Evolutionary conservation across 2,797 vertebrate species (phyloP).

Genomic region (Artibeus lituratus): DNA sequence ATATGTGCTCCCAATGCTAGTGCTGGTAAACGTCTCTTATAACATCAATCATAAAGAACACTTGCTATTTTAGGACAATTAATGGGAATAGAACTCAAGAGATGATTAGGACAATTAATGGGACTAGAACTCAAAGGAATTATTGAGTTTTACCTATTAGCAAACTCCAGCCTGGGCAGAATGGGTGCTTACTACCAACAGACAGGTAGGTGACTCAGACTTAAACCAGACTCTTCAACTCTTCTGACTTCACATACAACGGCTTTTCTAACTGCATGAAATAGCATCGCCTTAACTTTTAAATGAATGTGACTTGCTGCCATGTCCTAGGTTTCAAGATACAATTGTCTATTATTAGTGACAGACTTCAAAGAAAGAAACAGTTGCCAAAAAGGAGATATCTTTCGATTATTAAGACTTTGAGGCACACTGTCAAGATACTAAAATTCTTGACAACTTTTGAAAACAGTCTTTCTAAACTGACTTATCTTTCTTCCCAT

Average conservation of each 20-base stretch:
- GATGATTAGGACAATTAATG: neutral
- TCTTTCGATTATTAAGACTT: neutral
- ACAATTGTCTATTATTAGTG: neutral
- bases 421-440: neutral
- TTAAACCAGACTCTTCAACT: slow-evolving; percentile 25
- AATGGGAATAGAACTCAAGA: neutral
- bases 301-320: neutral
- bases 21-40: slow-evolving; percentile 64
- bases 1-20: slow-evolving; percentile 62
- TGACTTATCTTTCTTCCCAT: slow-evolving; percentile 46
- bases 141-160: neutral
- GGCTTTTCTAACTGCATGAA: slow-evolving; percentile 35
- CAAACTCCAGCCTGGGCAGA: neutral
- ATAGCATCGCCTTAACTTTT: neutral
- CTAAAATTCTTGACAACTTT: neutral
- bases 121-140: neutral
- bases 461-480: neutral
- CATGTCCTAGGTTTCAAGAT: neutral
- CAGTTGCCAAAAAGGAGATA: neutral
- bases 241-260: slow-evolving; percentile 68
- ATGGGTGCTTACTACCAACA: neutral
- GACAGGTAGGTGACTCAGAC: neutral
- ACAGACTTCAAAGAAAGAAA: neutral
- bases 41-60: slow-evolving; percentile 70
- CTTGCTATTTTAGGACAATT: slow-evolving; percentile 62